Evolutionary conservation across 2,888 invertebrate species (phyloP).

Genomic region (Matsumyia berberina): DNA sequence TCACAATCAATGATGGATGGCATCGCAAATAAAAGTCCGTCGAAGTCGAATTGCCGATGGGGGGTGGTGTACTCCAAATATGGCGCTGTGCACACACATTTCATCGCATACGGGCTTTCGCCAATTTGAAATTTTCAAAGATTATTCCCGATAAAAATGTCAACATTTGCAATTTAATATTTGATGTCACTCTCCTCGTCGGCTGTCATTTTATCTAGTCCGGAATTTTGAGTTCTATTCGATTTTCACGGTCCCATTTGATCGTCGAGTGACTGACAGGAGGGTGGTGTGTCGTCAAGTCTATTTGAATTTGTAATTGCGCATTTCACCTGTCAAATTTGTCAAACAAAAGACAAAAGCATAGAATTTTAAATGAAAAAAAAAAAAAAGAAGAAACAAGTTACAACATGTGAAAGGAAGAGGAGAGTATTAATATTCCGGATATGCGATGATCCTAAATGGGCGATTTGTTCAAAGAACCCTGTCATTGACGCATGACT

Average conservation of each 20-base stretch:
- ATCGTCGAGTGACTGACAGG: background rate
- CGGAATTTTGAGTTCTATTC: conserved; percentile 22
- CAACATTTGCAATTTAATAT: conserved; percentile 25
- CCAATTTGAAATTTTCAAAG: conserved; percentile 8
- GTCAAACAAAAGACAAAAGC: conserved; percentile 34
- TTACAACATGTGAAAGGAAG: conserved; percentile 51
- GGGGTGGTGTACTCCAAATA: conserved; percentile 16
- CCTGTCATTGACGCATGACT: conserved; percentile 55
- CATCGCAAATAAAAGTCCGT: conserved; percentile 12
- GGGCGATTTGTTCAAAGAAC: conserved; percentile 50
- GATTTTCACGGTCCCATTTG: conserved; percentile 14
- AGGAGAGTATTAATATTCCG: conserved; percentile 69
- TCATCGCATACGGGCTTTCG: conserved; percentile 12
- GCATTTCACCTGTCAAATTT: conserved; percentile 52
- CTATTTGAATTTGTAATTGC: conserved; percentile 30
- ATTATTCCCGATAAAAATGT: conserved; percentile 15
- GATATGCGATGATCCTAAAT: conserved; percentile 66
- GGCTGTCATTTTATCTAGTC: background rate
- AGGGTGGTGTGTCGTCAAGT: conserved; percentile 20
- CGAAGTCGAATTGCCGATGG: conserved; percentile 8
- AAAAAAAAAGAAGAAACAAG: no score
- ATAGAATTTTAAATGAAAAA: no score
- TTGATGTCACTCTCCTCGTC: background rate
- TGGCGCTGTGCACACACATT: conserved; percentile 19
- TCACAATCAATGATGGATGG: conserved; percentile 20